These are phyloP conservation scores for Eilema depressum DNA, from an alignment of 2,888 invertebrate genomes.

Conservation along the genomic window DNA sequence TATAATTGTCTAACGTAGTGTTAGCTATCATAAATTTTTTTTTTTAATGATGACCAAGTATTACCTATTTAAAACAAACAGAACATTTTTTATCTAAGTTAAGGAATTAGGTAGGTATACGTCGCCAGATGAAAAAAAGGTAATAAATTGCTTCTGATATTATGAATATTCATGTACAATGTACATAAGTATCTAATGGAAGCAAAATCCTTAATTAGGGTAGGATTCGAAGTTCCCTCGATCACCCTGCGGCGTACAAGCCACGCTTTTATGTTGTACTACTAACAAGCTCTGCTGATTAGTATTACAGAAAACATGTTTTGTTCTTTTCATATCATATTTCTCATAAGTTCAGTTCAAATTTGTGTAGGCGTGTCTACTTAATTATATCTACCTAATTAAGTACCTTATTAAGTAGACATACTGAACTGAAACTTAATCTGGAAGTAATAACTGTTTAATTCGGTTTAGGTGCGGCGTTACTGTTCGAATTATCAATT, in stretches of 20 bases:
- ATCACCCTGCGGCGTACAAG: conserved; percentile 49
- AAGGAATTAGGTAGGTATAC: background rate
- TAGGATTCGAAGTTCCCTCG: conserved; percentile 26
- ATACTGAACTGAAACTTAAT: background rate
- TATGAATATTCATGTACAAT: background rate
- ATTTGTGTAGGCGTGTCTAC: no score
- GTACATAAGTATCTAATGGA: conserved; percentile 18
- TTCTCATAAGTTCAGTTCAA: background rate
- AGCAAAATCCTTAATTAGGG: conserved; percentile 33
- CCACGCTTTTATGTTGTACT: conserved; percentile 21
- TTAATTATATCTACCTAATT: background rate
- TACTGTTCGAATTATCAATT: no score
- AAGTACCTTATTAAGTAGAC: background rate
- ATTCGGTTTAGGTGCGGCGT: no score
- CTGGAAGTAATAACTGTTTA: no score
- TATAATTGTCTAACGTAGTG: no score
- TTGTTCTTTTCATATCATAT: conserved; percentile 5
- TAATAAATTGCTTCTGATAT: background rate
- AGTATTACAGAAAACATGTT: conserved; percentile 15
- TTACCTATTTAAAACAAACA: background rate
- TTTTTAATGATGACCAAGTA: background rate
- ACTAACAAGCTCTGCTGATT: conserved; percentile 24
- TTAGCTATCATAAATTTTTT: no score
- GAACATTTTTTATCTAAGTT: no score
- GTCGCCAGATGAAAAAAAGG: background rate